phyloP scores from a whole-genome alignment of 2,113 vertebrate species.

The Fukomys damarensis region DNA sequence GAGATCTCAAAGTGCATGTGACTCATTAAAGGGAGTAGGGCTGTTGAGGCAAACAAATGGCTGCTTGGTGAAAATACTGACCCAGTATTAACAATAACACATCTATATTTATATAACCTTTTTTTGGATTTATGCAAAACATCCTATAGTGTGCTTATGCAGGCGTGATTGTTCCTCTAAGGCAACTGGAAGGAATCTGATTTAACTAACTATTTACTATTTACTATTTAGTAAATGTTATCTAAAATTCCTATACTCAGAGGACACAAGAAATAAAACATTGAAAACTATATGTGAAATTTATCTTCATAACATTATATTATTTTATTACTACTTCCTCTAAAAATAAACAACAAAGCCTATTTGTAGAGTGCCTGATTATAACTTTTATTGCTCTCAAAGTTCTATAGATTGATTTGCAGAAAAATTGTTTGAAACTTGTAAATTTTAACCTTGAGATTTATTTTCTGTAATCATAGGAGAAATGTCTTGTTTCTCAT shows the following conservation, averaged over 20 bases:
- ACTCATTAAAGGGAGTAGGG: not conserved
- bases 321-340: not conserved
- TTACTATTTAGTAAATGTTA: not conserved
- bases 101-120: not conserved
- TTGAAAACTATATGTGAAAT: not conserved
- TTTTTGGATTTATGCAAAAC: not conserved
- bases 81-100: not conserved
- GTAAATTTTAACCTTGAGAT: not conserved
- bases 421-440: not conserved
- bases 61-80: not conserved
- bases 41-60: not conserved
- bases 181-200: not conserved
- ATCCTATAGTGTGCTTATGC: not conserved
- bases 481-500: not conserved
- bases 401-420: not conserved
- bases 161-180: not conserved
- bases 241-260: not conserved
- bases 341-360: not conserved
- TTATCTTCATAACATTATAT: not conserved
- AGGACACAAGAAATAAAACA: not conserved
- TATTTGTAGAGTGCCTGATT: not conserved
- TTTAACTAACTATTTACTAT: not conserved
- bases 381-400: not conserved
- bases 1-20: fast-evolving
- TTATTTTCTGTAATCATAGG: not conserved